A percentile compares a stretch with the other conserved stretches of the same genome.
These are phyloP conservation scores for Pterostichus niger DNA, from an alignment of 2,888 invertebrate species.

Conservation along the genomic window DNA sequence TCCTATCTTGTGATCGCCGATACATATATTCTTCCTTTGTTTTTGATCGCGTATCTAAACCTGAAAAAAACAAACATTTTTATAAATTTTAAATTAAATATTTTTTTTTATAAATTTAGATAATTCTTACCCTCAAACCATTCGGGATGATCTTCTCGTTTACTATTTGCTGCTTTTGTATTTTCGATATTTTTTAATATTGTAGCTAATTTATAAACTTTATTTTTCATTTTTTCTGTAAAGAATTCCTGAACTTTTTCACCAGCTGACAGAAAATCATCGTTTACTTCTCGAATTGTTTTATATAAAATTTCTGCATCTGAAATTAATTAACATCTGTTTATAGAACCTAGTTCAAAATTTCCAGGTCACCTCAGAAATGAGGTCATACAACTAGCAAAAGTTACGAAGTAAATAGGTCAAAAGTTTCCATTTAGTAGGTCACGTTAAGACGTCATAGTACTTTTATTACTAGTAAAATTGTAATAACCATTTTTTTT, in stretches of 20 bases:
- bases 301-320: conserved; percentile 87
- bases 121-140: conserved; percentile 86
- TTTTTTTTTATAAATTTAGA: background rate
- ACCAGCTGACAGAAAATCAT: conserved; percentile 85
- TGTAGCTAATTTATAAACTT: conserved; percentile 78
- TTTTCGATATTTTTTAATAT: conserved; percentile 78
- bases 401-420: conserved; percentile 9
- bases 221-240: conserved; percentile 82
- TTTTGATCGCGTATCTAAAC: conserved; percentile 82
- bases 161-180: conserved; percentile 80
- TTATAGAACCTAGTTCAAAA: background rate
- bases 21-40: conserved; percentile 93
- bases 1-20: conserved; percentile 89
- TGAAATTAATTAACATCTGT: conserved; percentile 72
- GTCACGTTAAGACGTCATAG: conserved; percentile 34
- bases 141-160: conserved; percentile 84
- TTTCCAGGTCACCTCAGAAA: conserved; percentile 23
- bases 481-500: background rate
- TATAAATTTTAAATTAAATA: conserved; percentile 15
- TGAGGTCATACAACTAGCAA: conserved; percentile 29
- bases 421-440: conserved; percentile 19
- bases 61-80: conserved; percentile 73
- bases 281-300: conserved; percentile 83
- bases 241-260: conserved; percentile 87
- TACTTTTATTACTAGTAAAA: background rate